These are phyloP conservation scores for Cosmia pyralina DNA, from an alignment of 2,888 invertebrate genomes.

Conservation along the genomic window DNA sequence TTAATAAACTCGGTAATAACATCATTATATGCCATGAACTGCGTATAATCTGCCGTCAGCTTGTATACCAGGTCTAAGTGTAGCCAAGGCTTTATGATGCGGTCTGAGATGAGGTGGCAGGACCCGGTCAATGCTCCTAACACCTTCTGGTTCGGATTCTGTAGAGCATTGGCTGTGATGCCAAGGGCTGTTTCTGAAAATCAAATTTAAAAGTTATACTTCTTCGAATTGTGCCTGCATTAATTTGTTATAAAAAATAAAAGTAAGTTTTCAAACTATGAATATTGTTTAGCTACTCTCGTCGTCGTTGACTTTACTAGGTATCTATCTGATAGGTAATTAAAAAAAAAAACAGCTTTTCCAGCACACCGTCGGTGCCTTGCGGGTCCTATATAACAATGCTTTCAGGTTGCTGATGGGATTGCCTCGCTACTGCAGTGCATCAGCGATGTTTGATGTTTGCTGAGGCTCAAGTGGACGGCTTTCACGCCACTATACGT, in stretches of 20 bases:
- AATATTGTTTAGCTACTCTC: no score
- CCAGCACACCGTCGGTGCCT: no score
- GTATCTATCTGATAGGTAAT: no score
- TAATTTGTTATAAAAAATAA: neutral
- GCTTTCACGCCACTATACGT: no score
- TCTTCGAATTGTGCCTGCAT: neutral
- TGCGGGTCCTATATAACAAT: no score
- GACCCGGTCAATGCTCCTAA: slow-evolving; percentile 39
- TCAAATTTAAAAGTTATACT: neutral
- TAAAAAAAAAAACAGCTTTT: neutral
- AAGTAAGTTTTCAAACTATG: neutral
- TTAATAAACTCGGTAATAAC: slow-evolving; percentile 38
- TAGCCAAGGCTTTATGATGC: slow-evolving; percentile 56
- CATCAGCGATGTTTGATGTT: no score
- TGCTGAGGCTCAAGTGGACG: no score
- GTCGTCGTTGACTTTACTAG: no score
- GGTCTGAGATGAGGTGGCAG: slow-evolving; percentile 49
- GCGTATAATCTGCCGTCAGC: slow-evolving; percentile 41
- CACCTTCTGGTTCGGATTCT: slow-evolving; percentile 35
- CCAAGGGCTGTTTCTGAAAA: slow-evolving; percentile 57
- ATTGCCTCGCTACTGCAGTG: no score
- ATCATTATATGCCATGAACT: slow-evolving; percentile 28
- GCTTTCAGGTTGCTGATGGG: no score
- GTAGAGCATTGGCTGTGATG: slow-evolving; percentile 32
- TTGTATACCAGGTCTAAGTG: slow-evolving; percentile 50